These are phyloP conservation scores for Paramormyrops hopkinsi DNA, from an alignment of 2,797 vertebrate genomes.

Conservation along the genomic window DNA sequence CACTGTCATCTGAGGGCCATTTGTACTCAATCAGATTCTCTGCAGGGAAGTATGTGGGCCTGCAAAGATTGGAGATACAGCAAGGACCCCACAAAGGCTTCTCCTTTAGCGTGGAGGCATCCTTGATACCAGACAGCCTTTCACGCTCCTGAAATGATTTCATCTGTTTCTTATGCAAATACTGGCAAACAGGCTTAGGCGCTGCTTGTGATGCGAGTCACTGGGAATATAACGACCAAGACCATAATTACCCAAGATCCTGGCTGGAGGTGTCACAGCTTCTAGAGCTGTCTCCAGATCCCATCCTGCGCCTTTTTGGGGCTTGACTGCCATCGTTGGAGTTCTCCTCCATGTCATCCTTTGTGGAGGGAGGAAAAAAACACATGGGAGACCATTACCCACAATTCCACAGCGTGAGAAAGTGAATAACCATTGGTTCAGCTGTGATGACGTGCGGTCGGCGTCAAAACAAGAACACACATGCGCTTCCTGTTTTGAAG, in stretches of 20 bases:
- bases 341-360: conserved; percentile 89
- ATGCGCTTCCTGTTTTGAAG: too few species aligned
- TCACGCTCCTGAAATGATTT: background rate
- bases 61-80: conserved; percentile 41
- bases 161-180: background rate
- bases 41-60: conserved; percentile 91
- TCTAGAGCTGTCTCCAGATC: conserved; percentile 90
- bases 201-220: background rate
- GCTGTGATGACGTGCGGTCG: too few species aligned
- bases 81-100: background rate
- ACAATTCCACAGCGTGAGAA: too few species aligned
- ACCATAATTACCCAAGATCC: conserved; percentile 71
- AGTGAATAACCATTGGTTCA: too few species aligned
- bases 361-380: background rate
- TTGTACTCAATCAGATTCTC: conserved; percentile 98
- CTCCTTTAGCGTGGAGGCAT: background rate
- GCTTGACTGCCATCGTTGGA: conserved; percentile 91
- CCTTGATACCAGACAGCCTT: background rate
- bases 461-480: too few species aligned
- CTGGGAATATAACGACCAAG: background rate
- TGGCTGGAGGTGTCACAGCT: conserved; percentile 90
- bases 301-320: conserved; percentile 86
- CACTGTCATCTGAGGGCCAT: conserved; percentile 92
- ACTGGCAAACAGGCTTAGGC: background rate
- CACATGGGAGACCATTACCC: too few species aligned